These are phyloP conservation scores for Otolemur crassicaudatus DNA, from an alignment of 2,797 vertebrate genomes.

Conservation along the genomic window DNA sequence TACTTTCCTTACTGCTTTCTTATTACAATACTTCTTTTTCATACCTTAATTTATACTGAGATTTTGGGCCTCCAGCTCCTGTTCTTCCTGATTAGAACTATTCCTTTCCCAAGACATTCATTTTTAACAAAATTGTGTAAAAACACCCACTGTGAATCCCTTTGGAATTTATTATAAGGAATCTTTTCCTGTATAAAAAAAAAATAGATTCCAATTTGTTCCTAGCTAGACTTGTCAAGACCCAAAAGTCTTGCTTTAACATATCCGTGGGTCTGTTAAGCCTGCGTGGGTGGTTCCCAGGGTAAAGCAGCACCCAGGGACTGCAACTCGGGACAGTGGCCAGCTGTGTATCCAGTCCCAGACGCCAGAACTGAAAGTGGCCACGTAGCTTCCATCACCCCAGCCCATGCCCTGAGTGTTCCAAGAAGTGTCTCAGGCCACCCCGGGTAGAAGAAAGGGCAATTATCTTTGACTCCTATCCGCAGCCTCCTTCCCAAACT, in stretches of 20 bases:
- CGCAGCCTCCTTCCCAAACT: neutral
- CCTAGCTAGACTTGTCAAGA: neutral
- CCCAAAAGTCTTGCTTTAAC: neutral
- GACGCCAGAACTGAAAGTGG: neutral
- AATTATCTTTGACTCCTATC: neutral
- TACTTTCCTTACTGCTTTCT: neutral
- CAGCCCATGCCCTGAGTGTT: neutral
- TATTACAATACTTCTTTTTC: neutral
- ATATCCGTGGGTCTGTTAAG: neutral
- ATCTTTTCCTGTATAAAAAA: neutral
- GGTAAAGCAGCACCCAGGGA: neutral
- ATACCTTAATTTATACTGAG: neutral
- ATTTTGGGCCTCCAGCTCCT: neutral
- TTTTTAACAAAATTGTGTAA: conserved; percentile 55
- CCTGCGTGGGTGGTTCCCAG: neutral
- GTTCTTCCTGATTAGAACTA: conserved; percentile 15
- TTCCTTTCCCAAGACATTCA: conserved; percentile 46
- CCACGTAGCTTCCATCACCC: too few relatives aligned
- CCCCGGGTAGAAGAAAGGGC: neutral
- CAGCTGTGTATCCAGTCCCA: neutral
- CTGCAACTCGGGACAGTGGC: neutral
- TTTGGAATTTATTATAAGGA: neutral
- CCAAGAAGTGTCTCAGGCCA: neutral
- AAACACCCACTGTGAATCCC: neutral
- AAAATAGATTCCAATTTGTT: neutral